These are phyloP conservation scores for Pseudolaguvia tuberculata DNA, from an alignment of 2,113 vertebrate species.

Conservation along the genomic window DNA sequence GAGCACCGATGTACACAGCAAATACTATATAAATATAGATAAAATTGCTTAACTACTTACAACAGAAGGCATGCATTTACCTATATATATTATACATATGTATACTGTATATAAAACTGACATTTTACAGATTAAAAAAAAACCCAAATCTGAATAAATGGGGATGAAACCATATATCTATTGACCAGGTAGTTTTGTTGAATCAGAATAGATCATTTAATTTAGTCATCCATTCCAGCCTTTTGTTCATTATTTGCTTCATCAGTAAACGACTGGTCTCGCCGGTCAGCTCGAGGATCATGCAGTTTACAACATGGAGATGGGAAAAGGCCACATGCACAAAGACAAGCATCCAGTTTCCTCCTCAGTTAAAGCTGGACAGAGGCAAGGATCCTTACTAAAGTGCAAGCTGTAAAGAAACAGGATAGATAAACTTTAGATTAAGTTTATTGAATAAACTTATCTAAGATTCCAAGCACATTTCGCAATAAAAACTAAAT, in stretches of 20 bases:
- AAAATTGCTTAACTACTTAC: slow-evolving; percentile 76
- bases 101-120: slow-evolving; percentile 66
- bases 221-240: not conserved
- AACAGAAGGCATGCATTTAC: slow-evolving; percentile 85
- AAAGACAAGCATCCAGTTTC: slow-evolving; percentile 71
- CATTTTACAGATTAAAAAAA: slow-evolving; percentile 68
- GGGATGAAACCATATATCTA: slow-evolving; percentile 43
- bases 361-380: slow-evolving; percentile 54
- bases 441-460: no score
- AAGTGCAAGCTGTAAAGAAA: slow-evolving; percentile 78
- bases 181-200: slow-evolving; percentile 56
- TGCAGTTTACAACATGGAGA: slow-evolving; percentile 69
- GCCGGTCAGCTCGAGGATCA: slow-evolving; percentile 68
- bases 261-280: slow-evolving; percentile 24
- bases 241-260: slow-evolving; percentile 33
- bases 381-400: slow-evolving; percentile 70
- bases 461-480: no score
- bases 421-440: not conserved
- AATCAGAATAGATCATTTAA: slow-evolving; percentile 55
- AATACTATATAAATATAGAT: slow-evolving; percentile 80
- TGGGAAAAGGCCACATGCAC: slow-evolving; percentile 77
- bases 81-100: slow-evolving; percentile 73
- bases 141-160: not conserved
- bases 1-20: slow-evolving; percentile 84
- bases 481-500: no score